A percentile compares a stretch with the other conserved stretches of the same genome.
Conservation (phyloP, 2,888 invertebrate species). For the Caenorhabditis imperialis region DNA sequence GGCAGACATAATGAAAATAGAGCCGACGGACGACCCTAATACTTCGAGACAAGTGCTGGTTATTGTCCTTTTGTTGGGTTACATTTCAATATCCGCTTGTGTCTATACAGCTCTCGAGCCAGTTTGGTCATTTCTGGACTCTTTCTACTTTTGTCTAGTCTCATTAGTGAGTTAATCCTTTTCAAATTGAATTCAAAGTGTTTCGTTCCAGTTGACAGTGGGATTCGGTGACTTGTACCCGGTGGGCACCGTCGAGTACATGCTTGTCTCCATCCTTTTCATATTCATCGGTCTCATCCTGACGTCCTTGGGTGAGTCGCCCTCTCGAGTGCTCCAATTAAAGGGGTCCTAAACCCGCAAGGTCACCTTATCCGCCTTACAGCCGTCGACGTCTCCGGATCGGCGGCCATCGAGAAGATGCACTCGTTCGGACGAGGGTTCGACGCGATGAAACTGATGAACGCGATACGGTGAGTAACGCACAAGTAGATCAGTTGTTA, state of each 20-base stretch:
- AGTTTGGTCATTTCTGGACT: constrained; percentile 73
- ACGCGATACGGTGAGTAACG: constrained; percentile 47
- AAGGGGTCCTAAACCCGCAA: background rate
- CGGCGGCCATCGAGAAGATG: constrained; percentile 68
- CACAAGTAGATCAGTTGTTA: background rate
- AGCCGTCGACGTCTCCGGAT: constrained; percentile 71
- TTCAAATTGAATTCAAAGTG: background rate
- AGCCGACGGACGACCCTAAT: constrained; percentile 50
- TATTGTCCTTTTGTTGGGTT: constrained; percentile 68
- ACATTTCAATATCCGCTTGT: constrained; percentile 72
- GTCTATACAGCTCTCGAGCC: constrained; percentile 68
- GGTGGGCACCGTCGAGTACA: constrained; percentile 61
- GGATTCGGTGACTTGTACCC: constrained; percentile 77
- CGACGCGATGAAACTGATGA: constrained; percentile 59
- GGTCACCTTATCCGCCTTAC: constrained; percentile 4
- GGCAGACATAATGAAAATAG: constrained; percentile 65
- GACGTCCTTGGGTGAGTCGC: constrained; percentile 52
- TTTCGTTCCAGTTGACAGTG: constrained; percentile 69
- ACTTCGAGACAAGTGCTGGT: constrained; percentile 45
- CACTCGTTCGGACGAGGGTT: constrained; percentile 68
- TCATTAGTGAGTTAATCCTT: constrained; percentile 66
- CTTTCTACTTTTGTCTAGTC: constrained; percentile 77
- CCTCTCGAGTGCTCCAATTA: background rate
- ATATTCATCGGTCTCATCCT: constrained; percentile 75
- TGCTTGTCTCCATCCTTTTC: constrained; percentile 74